Evolutionary conservation across 2,888 invertebrate genomes (phyloP).

Genomic region (Oeneis ivallda): DNA sequence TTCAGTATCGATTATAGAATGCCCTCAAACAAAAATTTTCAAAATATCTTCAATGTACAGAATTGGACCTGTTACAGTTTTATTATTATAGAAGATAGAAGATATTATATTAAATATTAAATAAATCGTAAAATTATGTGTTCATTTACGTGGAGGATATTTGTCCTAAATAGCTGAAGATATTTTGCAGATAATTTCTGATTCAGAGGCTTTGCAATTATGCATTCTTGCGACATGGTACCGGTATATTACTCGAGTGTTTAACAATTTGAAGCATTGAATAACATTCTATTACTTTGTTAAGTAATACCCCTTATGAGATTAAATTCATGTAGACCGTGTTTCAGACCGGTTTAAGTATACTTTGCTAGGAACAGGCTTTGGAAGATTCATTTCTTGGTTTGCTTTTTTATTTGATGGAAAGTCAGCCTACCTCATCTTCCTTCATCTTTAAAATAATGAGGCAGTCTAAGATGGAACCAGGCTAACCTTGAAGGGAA

Average conservation of each 20-base stretch:
- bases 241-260: neutral
- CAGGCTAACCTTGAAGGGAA: too few species aligned
- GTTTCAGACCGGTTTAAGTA: neutral
- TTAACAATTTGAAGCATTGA: slow-evolving; percentile 14
- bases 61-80: too few species aligned
- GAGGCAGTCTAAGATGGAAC: too few species aligned
- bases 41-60: too few species aligned
- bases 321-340: slow-evolving; percentile 8
- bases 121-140: neutral
- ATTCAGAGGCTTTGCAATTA: slow-evolving; percentile 24
- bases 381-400: neutral
- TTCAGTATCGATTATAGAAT: too few species aligned
- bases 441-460: too few species aligned
- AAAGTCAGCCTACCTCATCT: neutral
- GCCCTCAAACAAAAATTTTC: too few species aligned
- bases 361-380: slow-evolving; percentile 3
- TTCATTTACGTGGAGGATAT: slow-evolving; percentile 1
- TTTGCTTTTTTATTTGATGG: neutral
- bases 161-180: slow-evolving; percentile 32
- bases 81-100: too few species aligned
- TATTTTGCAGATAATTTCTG: slow-evolving; percentile 25
- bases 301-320: slow-evolving; percentile 8
- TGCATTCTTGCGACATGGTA: slow-evolving; percentile 18
- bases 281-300: slow-evolving; percentile 19
- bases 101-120: neutral